These are phyloP conservation scores for Diglossa cyanea DNA, from an alignment of 2,797 vertebrate species.

Conservation along the genomic window DNA sequence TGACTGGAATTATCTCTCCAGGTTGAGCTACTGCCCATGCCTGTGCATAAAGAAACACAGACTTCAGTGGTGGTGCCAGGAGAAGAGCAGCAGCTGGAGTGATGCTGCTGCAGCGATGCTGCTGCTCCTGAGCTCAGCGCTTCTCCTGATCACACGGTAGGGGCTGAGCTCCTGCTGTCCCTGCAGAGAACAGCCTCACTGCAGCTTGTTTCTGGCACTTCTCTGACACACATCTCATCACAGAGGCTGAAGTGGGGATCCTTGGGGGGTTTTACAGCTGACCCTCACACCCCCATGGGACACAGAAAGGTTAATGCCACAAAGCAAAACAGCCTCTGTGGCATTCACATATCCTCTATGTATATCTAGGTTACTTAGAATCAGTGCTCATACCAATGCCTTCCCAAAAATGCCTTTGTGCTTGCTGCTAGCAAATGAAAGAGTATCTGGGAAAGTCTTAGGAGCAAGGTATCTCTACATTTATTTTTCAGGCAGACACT, in stretches of 20 bases:
- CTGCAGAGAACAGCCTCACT: neutral
- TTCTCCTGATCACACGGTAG: rapidly evolving
- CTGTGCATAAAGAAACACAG: neutral
- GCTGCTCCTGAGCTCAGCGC: neutral
- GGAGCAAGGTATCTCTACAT: neutral
- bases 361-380: neutral
- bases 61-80: neutral
- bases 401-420: neutral
- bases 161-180: neutral
- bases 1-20: neutral
- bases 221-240: neutral
- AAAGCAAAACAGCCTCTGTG: neutral
- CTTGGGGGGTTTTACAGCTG: neutral
- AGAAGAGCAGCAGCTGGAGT: neutral
- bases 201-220: neutral
- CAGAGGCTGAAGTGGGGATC: neutral
- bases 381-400: neutral
- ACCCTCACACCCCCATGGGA: rapidly evolving
- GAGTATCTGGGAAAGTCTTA: neutral
- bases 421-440: neutral
- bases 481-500: slow-evolving; percentile 2
- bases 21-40: neutral
- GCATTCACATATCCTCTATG: too few species aligned
- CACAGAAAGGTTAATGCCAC: neutral
- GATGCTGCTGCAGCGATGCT: neutral